Base-by-base conservation (phyloP, 2,797 vertebrate genomes). In the Danio albolineatus region DNA sequence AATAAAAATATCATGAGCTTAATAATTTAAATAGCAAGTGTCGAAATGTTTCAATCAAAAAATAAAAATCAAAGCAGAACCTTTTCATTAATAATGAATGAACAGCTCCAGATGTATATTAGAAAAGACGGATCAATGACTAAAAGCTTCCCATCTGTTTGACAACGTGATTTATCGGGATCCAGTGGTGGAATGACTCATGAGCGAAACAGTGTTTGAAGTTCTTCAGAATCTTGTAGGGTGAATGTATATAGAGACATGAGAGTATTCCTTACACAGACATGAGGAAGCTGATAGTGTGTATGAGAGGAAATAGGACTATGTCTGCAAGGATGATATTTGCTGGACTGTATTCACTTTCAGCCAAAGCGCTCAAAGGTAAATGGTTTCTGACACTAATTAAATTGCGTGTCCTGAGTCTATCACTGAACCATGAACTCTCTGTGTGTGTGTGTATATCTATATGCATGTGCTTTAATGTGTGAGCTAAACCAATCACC, bases 371-470 rank as follows among this genome's bases (percentile, higher is more conserved):
- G 7, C 38, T 56, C 17, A 71, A 36, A 71, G 28, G 53, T 73
- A 59, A 56, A 78, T 17, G 7, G 38, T 60, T 41, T 79, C 51
- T 56, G 14, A 73, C 46, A 72, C 59, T 44, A 72, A 79, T 43
- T 60, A 70, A 48, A 39, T n/a, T 53, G 28, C 28, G 13, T 71
- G 10, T 67, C 4, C 46, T 28, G 28, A 28, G 28, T 7, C n/a
- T 43, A 59, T 73, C 54, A 48, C 14, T 73, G 14, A 59, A 73
- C 54, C 54, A 46, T 46, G 17, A 57, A 46, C 17, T 28, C 5
- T 54, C 4, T 21, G 51, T 71, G n/a, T 53, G 51, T 21, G 12
- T 57, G 67, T 36, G 41, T 10, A 28, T 2, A 44, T 57, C 7
- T 57, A 57, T 60, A 48, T 41, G 16, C 51, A 39, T 62, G 59